Conservation (phyloP, 2,797 vertebrate genomes). For the Labeo calbasu region DNA sequence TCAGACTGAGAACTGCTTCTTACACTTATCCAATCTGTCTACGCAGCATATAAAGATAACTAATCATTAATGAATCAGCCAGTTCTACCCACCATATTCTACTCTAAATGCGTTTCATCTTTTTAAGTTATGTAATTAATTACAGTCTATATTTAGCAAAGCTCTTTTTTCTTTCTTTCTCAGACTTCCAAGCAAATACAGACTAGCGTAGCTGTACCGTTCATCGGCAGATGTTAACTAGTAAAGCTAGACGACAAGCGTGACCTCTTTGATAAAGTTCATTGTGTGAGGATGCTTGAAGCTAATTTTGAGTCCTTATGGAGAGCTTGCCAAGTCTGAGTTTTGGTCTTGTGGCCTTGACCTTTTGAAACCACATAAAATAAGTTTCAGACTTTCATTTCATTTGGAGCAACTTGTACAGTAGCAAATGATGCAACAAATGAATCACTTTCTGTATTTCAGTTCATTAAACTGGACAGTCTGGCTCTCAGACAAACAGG, state of each 20-base stretch:
- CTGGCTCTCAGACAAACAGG: background rate
- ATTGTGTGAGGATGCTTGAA: background rate
- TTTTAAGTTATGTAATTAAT: background rate
- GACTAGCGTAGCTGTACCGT: background rate
- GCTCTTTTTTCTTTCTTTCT: too few relatives aligned
- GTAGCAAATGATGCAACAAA: background rate
- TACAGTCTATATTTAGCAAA: background rate
- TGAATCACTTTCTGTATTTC: background rate
- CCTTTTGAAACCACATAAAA: background rate
- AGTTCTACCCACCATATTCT: background rate
- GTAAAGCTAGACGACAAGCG: background rate
- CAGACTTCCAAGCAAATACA: background rate
- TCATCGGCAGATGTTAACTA: background rate
- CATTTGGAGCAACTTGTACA: background rate
- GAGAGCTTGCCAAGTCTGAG: background rate
- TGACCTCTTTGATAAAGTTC: background rate
- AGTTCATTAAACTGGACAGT: background rate
- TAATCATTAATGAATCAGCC: conserved; percentile 57
- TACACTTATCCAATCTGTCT: conserved; percentile 54
- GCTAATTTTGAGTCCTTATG: background rate
- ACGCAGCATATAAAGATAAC: conserved; percentile 59
- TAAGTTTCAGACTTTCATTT: background rate
- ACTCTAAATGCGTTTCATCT: background rate
- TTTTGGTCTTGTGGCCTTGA: background rate
- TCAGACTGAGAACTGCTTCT: conserved; percentile 53